A percentile compares a stretch with the other conserved stretches of the same genome.
phyloP scores from a whole-genome alignment of 2,888 invertebrate genomes.

The Pseudolycoriella hygida region DNA sequence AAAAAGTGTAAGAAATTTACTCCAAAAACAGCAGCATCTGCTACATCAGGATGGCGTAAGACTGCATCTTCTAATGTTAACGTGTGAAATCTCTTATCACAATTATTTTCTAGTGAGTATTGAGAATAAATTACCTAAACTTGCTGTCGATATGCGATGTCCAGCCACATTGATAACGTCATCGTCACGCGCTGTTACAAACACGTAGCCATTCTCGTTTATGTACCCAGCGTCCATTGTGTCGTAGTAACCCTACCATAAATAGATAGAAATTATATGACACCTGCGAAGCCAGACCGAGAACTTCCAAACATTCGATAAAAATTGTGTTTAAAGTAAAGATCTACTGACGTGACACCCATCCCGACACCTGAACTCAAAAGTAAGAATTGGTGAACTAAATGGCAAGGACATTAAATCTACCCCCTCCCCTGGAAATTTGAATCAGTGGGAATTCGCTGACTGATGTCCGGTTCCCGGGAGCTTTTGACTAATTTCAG shows the following conservation, averaged over 20 bases:
- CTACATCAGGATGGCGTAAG: slow-evolving; percentile 65
- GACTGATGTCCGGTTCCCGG: no score
- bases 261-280: slow-evolving; percentile 1
- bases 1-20: neutral
- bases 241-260: slow-evolving; percentile 39
- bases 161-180: slow-evolving; percentile 91
- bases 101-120: no score
- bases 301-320: neutral
- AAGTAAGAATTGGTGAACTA: no score
- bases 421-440: no score
- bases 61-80: slow-evolving; percentile 73
- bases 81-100: no score
- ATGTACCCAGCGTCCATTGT: slow-evolving; percentile 89
- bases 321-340: no score
- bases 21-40: slow-evolving; percentile 78
- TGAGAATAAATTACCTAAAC: slow-evolving; percentile 19
- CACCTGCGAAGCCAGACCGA: no score
- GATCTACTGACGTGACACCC: no score
- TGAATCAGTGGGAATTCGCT: no score
- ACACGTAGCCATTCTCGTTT: slow-evolving; percentile 67
- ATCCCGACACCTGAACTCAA: no score
- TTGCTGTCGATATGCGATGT: slow-evolving; percentile 75
- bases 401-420: no score
- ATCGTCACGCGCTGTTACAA: slow-evolving; percentile 80
- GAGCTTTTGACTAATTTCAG: no score